Conservation (phyloP, 2,113 vertebrate species). For the Canis aureus region DNA sequence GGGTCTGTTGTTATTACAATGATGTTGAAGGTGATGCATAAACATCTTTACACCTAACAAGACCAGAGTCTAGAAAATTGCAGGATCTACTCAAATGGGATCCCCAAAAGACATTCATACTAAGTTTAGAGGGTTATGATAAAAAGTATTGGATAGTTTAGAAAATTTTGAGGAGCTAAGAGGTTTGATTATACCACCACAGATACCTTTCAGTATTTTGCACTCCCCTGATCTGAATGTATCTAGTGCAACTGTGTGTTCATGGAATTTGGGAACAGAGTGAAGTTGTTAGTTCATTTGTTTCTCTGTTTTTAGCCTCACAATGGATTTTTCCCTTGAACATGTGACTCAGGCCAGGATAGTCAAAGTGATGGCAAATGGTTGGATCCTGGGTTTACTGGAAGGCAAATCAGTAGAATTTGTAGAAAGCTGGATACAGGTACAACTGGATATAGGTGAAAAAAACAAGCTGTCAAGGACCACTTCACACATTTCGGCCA, state of each 20-base stretch:
- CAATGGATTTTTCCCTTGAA: neutral
- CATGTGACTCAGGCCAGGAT: neutral
- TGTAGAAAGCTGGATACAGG: rapidly evolving
- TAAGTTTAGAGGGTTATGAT: neutral
- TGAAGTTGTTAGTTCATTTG: neutral
- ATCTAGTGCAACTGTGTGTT: rapidly evolving
- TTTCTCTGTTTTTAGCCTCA: neutral
- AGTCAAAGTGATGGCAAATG: neutral
- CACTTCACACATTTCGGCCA: neutral
- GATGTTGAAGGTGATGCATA: neutral
- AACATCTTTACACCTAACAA: neutral
- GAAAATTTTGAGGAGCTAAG: neutral
- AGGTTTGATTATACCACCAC: neutral
- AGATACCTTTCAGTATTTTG: neutral
- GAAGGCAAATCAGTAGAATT: neutral
- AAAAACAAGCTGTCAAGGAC: neutral
- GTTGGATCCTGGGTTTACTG: neutral
- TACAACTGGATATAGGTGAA: rapidly evolving
- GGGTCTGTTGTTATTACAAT: neutral
- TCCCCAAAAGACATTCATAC: neutral
- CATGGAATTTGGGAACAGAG: neutral
- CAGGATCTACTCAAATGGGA: neutral
- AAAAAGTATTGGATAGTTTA: neutral
- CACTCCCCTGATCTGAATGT: neutral
- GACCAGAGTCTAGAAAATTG: neutral